Evolutionary conservation across 1,140 invertebrate species (phyloP).

Genomic region (Bombus affinis): DNA sequence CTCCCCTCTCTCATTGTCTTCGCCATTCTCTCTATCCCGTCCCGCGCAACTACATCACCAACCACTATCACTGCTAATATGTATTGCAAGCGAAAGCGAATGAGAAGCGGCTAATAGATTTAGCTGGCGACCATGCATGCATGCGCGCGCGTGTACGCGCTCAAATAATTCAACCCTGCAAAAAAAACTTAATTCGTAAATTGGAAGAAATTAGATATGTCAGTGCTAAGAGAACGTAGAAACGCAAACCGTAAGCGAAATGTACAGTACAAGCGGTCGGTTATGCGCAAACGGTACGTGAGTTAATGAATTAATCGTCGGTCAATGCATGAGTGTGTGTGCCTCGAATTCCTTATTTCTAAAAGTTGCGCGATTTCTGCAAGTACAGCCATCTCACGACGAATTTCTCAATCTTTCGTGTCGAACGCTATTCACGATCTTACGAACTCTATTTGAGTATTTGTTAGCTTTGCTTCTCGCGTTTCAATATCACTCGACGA

Average conservation of each 20-base stretch:
- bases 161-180: not conserved
- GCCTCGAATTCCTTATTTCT: not conserved
- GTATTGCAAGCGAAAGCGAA: constrained; percentile 33
- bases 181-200: not conserved
- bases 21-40: not conserved
- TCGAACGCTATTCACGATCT: not conserved
- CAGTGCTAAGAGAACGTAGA: not conserved
- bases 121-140: not conserved
- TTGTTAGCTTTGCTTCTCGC: not conserved
- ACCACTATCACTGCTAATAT: not conserved
- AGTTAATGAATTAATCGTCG: not conserved
- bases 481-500: not conserved
- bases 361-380: not conserved
- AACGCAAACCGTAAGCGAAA: not conserved
- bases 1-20: not conserved
- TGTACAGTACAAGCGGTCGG: not conserved
- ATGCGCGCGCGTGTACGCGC: not conserved
- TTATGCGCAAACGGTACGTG: not conserved
- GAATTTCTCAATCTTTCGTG: not conserved
- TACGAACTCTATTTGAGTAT: not conserved
- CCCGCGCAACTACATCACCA: not conserved
- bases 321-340: not conserved
- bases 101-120: constrained; percentile 1
- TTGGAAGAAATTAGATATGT: not conserved
- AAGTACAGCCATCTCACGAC: constrained; percentile 53